Evolutionary conservation across 2,113 vertebrate species (phyloP), one percentile per base, ranked within the genome.

Genomic region (Paradoxurus hermaphroditus): DNA sequence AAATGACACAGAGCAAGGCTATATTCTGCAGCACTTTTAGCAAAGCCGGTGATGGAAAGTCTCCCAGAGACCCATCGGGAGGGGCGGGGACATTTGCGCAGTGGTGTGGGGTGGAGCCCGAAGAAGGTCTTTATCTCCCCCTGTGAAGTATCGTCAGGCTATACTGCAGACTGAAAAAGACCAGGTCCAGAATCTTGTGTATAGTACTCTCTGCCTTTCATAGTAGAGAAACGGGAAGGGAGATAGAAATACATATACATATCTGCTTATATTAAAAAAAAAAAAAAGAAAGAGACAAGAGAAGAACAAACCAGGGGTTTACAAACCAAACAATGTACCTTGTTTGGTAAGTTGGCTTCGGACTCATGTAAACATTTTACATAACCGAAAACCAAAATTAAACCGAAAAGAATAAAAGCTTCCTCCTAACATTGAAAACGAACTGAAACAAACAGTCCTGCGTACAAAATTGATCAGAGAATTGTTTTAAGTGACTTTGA

Each of bases 281-380:
- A 89, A 85, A 95, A 78, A 49, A 4, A 51, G 82, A 90, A 68
- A 89, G 88, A 95, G 85, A 86, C 77, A 81, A 79, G 90, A 82
- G 65, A 92, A 86, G 19, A 90, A 73, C 68, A 94, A 91, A 53
- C 91, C 27, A 53, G 46, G 68, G 70, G 70, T 62, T 92, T 90
- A 91, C 34, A 78, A 94, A 81, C 44, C 46, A 91, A 92, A 85
- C 91, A 77, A 70, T 87, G 91, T 91, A 89, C 65, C 67, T 88
- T 59, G 6, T 90, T 97, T 94, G 78, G 7, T 68, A 96, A 94
- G 70, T 68, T 91, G 91, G 62, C 82, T 96, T 94, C 83, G 44
- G 70, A n/a, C n/a, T n/a, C n/a, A n/a, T 94, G 67, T 94, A 91
- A 97, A 97, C 88, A 67, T 96, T 97, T 95, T 92, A 86, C 67